Base-by-base conservation (phyloP, 1,140 invertebrate species). In the Pristionchus pacificus region DNA sequence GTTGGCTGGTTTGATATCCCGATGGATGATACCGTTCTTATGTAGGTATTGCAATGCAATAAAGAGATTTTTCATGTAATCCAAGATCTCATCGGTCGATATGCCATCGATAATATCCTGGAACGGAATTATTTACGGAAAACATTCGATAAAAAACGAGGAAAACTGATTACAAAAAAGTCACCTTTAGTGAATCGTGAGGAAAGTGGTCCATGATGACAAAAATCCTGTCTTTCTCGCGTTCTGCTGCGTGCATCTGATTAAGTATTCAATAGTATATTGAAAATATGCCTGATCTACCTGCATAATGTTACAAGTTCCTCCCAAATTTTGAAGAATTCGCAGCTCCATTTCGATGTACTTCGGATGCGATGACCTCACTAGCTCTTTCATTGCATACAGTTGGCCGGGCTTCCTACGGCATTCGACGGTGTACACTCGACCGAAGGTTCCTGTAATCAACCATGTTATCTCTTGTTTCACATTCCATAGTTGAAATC, bases 141-240 rank as follows among this genome's bases (percentile, higher is more conserved):
- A 79, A 75, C 77, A 67, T 28, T 24, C 19, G 60, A 71, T 30
- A 10, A 38, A 30, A n/a, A n/a, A n/a, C n/a, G n/a, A n/a, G n/a
- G n/a, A n/a, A n/a, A n/a, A n/a, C n/a, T n/a, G n/a, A n/a, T n/a
- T n/a, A n/a, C n/a, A n/a, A 14, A 65, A 57, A 64, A 67, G 61
- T 57, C 67, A 55, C 91, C 78, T 87, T 87, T 85, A 92, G 92
- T 81, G 88, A 89, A 70, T 89, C 88, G 84, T 95, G 92, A 70
- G 88, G 88, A 87, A 94, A 89, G 84, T 91, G 92, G 27, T 92
- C 92, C 92, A 95, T 94, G 49, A 93, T 88, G 85, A 95, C 91
- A 49, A 91, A 90, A 71, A 93, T 89, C 76, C 91, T 90, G 74
- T 92, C 91, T 71, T 88, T 87, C 75, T 90, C 88, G 71, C 92